A percentile compares a stretch with the other conserved stretches of the same genome.
Conservation (phyloP, 92 coral and sea anemone genomes). For the Epizoanthus ramosus region DNA sequence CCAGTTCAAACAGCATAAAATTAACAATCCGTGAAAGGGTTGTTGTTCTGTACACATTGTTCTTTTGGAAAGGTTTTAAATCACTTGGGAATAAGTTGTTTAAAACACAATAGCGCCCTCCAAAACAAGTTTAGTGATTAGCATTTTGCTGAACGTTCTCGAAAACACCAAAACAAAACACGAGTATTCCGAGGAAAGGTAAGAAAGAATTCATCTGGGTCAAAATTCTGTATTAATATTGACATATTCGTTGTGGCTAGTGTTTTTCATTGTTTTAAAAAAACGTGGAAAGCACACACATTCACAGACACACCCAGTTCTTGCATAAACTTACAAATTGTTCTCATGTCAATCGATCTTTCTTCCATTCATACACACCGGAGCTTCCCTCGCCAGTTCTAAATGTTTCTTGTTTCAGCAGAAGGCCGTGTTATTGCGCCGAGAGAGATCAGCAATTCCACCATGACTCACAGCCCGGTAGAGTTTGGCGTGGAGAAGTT, state of each 20-base stretch:
- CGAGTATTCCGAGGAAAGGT: constrained; percentile 1
- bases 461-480: neutral
- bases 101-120: constrained; percentile 7
- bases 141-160: neutral
- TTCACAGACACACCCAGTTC: no score
- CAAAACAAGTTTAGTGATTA: neutral
- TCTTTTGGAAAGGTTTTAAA: neutral
- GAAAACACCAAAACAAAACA: neutral
- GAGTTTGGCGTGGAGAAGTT: constrained; percentile 11
- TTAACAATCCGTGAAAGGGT: neutral
- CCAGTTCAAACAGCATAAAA: neutral
- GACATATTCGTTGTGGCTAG: neutral
- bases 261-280: no score
- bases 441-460: no score
- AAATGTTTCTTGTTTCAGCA: constrained; percentile 18
- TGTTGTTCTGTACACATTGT: constrained; percentile 17
- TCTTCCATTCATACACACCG: neutral
- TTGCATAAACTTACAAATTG: no score
- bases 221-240: neutral
- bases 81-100: constrained; percentile 8
- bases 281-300: no score
- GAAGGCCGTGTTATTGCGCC: neutral
- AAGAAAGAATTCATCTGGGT: constrained; percentile 2
- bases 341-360: no score
- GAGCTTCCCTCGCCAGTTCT: neutral